Evolutionary conservation across 30 jellyfish, hydroid and myxozoan genomes (phyloP).

Genomic region (Pseudorhiza aurosa): DNA sequence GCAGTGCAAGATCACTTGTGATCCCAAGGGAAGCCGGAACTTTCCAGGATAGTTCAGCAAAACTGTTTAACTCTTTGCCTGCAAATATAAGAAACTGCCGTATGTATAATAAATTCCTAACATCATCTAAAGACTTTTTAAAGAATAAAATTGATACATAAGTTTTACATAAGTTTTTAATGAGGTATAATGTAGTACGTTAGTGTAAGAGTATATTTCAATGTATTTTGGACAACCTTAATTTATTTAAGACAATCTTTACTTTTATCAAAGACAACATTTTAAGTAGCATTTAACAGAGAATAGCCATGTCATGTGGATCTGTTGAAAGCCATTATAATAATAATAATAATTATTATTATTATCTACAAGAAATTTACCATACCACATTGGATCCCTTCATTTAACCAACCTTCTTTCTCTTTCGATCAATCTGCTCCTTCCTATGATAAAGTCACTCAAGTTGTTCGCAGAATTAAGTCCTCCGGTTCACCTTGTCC

Average conservation of each 20-base stretch:
- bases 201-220: background rate
- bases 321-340: slow-evolving; percentile 25
- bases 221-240: slow-evolving; percentile 12
- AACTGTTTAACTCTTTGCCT: slow-evolving; percentile 42
- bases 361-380: too few species aligned
- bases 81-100: slow-evolving; percentile 42
- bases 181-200: slow-evolving; percentile 5
- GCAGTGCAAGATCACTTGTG: slow-evolving; percentile 47
- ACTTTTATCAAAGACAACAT: background rate
- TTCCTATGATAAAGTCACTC: too few species aligned
- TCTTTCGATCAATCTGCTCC: too few species aligned
- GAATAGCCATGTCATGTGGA: slow-evolving; percentile 5
- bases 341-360: background rate
- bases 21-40: slow-evolving; percentile 56
- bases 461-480: too few species aligned
- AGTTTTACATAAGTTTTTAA: too few species aligned
- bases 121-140: slow-evolving; percentile 19
- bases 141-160: slow-evolving; percentile 17
- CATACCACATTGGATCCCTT: too few species aligned
- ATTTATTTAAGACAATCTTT: background rate
- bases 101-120: slow-evolving; percentile 25
- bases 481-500: too few species aligned
- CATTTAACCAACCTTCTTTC: too few species aligned
- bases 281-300: slow-evolving; percentile 22
- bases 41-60: slow-evolving; percentile 52